These are phyloP conservation scores for Siderastrea siderea DNA, from an alignment of 92 coral and sea anemone genomes.

Conservation along the genomic window DNA sequence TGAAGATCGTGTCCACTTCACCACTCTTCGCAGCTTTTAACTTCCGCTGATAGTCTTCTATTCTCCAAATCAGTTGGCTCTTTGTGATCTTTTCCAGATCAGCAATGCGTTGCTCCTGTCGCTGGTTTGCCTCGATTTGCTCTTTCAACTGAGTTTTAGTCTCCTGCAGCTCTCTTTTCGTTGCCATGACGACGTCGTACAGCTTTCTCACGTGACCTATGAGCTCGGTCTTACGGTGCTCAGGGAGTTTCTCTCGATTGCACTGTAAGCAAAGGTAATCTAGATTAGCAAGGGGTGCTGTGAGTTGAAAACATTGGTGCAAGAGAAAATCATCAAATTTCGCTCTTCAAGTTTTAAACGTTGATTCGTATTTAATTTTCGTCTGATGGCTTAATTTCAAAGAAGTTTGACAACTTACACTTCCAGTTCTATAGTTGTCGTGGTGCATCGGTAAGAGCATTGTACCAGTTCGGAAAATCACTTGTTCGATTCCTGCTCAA, in stretches of 20 bases:
- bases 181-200: constrained; percentile 52
- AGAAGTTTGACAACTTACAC: too few species aligned
- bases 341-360: too few species aligned
- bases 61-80: constrained; percentile 81
- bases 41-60: constrained; percentile 66
- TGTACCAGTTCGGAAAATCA: too few species aligned
- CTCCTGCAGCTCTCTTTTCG: constrained; percentile 50
- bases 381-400: too few species aligned
- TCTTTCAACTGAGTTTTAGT: constrained; percentile 44
- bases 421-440: too few species aligned
- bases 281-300: neutral
- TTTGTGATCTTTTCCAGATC: constrained; percentile 80
- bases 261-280: constrained; percentile 12
- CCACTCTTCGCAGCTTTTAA: constrained; percentile 4
- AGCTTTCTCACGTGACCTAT: constrained; percentile 52
- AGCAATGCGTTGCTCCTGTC: constrained; percentile 68
- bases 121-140: constrained; percentile 54
- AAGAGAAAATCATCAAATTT: too few species aligned
- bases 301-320: too few species aligned
- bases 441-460: too few species aligned
- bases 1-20: constrained; percentile 45
- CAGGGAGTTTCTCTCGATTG: constrained; percentile 67
- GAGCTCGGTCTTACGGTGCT: constrained; percentile 56
- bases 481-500: too few species aligned
- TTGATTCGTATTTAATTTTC: too few species aligned